Evolutionary conservation across 2,113 vertebrate species (phyloP).

Genomic region (Macrotus californicus): DNA sequence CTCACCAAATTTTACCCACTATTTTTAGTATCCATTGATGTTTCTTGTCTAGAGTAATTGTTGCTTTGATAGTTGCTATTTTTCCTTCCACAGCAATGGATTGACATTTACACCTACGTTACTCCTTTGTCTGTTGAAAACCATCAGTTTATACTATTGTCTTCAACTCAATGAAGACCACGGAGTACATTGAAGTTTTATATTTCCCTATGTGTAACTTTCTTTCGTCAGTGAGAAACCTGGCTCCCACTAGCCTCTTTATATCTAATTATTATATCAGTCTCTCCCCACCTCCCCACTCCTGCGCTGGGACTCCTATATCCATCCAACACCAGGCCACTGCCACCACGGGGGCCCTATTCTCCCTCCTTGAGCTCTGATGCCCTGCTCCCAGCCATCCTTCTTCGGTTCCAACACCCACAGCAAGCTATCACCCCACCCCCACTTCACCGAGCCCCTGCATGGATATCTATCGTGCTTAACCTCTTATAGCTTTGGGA

Average conservation of each 20-base stretch:
- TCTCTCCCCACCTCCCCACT: no score
- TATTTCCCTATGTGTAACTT: neutral
- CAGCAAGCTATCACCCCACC: neutral
- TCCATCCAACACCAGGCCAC: neutral
- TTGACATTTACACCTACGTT: neutral
- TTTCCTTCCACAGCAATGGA: conserved; percentile 31
- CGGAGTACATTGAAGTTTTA: neutral
- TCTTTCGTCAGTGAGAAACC: neutral
- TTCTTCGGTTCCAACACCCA: neutral
- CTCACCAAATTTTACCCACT: conserved; percentile 1
- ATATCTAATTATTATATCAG: neutral
- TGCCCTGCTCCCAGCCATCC: neutral
- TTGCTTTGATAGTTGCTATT: neutral
- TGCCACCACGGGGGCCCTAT: neutral
- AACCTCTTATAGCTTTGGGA: neutral
- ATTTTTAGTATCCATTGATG: neutral
- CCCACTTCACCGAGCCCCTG: neutral
- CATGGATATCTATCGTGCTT: neutral
- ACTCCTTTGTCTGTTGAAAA: neutral
- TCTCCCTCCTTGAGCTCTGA: neutral
- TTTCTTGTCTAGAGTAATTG: conserved; percentile 28
- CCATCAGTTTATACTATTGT: neutral
- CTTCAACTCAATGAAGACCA: neutral
- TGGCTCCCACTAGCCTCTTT: neutral
- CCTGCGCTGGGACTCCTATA: accelerated